Evolutionary conservation across 2,888 invertebrate genomes (phyloP), one percentile per base, ranked within the genome.

Genomic region (Epinotia ramella): DNA sequence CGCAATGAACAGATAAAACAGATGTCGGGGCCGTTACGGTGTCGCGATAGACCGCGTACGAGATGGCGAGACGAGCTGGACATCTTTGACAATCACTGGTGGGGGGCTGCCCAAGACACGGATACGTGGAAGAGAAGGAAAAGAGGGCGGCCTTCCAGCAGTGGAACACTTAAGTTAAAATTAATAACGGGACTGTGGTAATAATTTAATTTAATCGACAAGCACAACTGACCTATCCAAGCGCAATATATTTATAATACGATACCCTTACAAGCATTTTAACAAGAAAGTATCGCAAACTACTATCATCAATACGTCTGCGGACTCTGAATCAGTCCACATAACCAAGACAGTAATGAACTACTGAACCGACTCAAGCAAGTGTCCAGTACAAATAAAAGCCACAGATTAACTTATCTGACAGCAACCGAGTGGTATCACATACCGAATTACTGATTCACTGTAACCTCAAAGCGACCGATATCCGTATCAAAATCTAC

Each of bases 401-500:
- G 69, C 59, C 11, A 24, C 59, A 24, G 56, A 73, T 63, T 56
- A 73, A 68, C 24, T 57, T 68, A 73, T 63, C 73, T 53, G 74
- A 70, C 49, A 73, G 18, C 46, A 24, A 24, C 59, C 46, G 28
- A 16, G 60, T 59, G 28, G 46, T 53, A 60, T 62, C 66, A 60
- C 66, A 56, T 53, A 53, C 53, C 62, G 57, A 73, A 73, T 59
- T 56, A 57, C 68, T 67, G 40, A 70, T 62, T 70, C 49, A 24
- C 60, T 60, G 24, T 70, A 59, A 63, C 49, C 44, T 71, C 71
- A 75, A 75, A 76, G 67, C 65, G 7, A 79, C 68, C 73, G 69
- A 71, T 72, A 82, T 83, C 82, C 79, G 79, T 81, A 82, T 82
- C 66, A 78, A 79, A 80, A 82, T 75, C 74, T 70, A 62, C 71